These are phyloP conservation scores for Gambusia affinis DNA, from an alignment of 2,113 vertebrate species.

Conservation along the genomic window DNA sequence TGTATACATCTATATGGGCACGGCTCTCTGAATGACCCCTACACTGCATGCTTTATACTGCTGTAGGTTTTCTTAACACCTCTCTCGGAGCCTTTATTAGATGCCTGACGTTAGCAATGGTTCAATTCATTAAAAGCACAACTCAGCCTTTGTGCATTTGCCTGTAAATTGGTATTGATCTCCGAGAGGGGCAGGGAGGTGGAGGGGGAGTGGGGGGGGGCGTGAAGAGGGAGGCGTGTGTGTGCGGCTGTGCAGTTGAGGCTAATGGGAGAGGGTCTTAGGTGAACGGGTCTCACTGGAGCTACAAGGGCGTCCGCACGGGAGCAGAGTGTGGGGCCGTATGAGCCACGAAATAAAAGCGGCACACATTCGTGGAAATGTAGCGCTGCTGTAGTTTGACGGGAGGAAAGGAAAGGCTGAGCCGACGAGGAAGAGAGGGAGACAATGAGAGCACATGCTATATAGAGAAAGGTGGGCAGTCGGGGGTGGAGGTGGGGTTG, in stretches of 20 bases:
- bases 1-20: neutral
- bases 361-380: conserved; percentile 47
- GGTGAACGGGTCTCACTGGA: conserved; percentile 75
- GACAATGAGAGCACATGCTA: conserved; percentile 52
- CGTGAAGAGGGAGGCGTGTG: neutral
- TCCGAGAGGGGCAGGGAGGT: conserved; percentile 27
- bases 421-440: conserved; percentile 28
- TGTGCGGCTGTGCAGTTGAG: conserved; percentile 35
- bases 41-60: conserved; percentile 21
- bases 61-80: conserved; percentile 80
- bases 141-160: conserved; percentile 83
- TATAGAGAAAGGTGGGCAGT: conserved; percentile 49
- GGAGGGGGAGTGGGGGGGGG: conserved; percentile 3
- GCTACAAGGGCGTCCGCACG: conserved; percentile 58
- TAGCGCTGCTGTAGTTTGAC: conserved; percentile 78
- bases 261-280: conserved; percentile 66
- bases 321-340: conserved; percentile 10
- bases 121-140: conserved; percentile 84
- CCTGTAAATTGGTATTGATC: conserved; percentile 88
- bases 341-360: conserved; percentile 14
- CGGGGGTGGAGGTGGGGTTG: conserved; percentile 33
- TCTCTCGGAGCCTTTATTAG: conserved; percentile 82
- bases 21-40: conserved; percentile 11
- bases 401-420: conserved; percentile 59
- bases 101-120: conserved; percentile 76